Conservation (phyloP, 2,797 vertebrate species). For the Betta splendens region DNA sequence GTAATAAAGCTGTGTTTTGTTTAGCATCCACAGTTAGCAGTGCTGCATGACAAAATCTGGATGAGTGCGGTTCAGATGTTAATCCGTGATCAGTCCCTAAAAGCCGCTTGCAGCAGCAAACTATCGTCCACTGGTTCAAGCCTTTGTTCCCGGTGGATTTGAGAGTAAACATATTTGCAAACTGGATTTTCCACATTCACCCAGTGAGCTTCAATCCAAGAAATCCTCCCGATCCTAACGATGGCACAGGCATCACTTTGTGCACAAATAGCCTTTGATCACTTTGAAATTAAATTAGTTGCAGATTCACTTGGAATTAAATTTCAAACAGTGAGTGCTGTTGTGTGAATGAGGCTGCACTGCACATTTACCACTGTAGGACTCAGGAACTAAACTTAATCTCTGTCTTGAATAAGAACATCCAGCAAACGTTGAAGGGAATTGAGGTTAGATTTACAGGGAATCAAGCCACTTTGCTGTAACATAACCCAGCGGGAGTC, state of each 20-base stretch:
- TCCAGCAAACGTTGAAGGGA: neutral
- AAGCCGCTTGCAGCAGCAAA: constrained; percentile 35
- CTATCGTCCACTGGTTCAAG: constrained; percentile 1
- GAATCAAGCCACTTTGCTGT: neutral
- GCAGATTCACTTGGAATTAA: too few species aligned
- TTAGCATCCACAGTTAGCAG: constrained; percentile 6
- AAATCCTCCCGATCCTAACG: neutral
- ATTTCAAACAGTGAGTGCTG: neutral
- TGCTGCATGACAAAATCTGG: constrained; percentile 43
- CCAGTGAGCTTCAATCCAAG: neutral
- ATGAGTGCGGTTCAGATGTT: constrained; percentile 36
- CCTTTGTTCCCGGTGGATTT: neutral
- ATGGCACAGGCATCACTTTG: constrained; percentile 1
- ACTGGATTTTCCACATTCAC: neutral
- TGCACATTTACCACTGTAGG: neutral
- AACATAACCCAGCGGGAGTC: too few species aligned
- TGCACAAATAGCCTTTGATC: neutral
- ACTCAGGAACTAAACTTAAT: too few species aligned
- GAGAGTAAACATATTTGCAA: neutral
- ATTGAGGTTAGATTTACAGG: neutral
- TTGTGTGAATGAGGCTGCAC: neutral
- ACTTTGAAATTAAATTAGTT: too few species aligned
- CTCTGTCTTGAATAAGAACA: neutral
- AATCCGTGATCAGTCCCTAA: constrained; percentile 55
- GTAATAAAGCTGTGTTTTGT: neutral